Conservation (phyloP, 2,888 invertebrate genomes). For the Caenorhabditis drosophilae region DNA sequence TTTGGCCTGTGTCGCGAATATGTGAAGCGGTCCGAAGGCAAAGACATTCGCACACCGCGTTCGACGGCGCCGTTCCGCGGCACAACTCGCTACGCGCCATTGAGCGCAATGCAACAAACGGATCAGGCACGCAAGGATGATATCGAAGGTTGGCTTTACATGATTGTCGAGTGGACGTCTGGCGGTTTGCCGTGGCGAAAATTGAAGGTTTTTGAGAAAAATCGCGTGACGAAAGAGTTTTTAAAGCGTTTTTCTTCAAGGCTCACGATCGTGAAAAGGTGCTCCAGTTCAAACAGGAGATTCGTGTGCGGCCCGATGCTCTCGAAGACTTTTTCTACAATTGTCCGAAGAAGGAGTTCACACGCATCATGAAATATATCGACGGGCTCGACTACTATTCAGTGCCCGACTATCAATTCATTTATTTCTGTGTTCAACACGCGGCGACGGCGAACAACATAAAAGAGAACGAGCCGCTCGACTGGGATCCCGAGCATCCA, state of each 20-base stretch:
- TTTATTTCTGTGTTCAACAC: slow-evolving; percentile 48
- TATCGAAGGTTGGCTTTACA: slow-evolving; percentile 63
- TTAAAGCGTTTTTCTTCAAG: no score
- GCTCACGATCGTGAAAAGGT: slow-evolving; percentile 52
- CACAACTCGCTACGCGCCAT: slow-evolving; percentile 59
- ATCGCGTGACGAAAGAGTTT: neutral
- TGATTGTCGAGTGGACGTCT: slow-evolving; percentile 62
- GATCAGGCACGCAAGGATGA: slow-evolving; percentile 63
- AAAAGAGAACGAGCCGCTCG: slow-evolving; percentile 49
- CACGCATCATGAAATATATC: slow-evolving; percentile 46
- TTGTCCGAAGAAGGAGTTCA: slow-evolving; percentile 47
- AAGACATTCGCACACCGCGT: slow-evolving; percentile 55
- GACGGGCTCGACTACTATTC: slow-evolving; percentile 51
- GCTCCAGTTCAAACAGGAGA: slow-evolving; percentile 47
- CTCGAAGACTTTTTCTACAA: slow-evolving; percentile 40
- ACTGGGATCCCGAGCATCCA: slow-evolving; percentile 48
- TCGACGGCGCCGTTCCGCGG: slow-evolving; percentile 57
- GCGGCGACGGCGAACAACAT: slow-evolving; percentile 46
- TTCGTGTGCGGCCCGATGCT: slow-evolving; percentile 23
- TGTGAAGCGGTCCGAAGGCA: slow-evolving; percentile 33
- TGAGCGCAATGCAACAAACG: slow-evolving; percentile 45
- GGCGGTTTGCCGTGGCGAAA: slow-evolving; percentile 58
- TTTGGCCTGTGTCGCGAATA: slow-evolving; percentile 60
- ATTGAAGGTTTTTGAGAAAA: slow-evolving; percentile 18
- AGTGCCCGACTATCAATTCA: slow-evolving; percentile 58